Conservation (phyloP, 2,888 invertebrate genomes). For the Parasteatoda lunata region DNA sequence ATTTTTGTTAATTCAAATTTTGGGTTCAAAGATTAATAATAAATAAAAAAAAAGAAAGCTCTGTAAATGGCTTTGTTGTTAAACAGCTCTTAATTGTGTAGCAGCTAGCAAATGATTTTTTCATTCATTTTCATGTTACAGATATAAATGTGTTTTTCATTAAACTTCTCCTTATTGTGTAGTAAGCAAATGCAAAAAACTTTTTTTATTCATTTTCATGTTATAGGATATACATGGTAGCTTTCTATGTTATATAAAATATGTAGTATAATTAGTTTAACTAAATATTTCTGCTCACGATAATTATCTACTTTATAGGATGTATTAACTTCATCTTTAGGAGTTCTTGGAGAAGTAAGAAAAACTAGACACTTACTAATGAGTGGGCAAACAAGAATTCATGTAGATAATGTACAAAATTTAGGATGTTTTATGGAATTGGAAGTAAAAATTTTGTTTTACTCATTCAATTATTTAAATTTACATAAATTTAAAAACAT, state of each 20-base stretch:
- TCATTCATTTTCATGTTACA: too few relatives aligned
- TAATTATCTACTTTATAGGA: constrained; percentile 70
- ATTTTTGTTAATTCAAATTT: too few relatives aligned
- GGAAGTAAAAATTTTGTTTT: constrained; percentile 79
- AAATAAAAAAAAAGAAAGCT: too few relatives aligned
- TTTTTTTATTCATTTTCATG: neutral
- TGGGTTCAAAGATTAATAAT: too few relatives aligned
- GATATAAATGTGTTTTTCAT: neutral
- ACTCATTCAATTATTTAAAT: too few relatives aligned
- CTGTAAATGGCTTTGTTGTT: too few relatives aligned
- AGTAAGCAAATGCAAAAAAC: neutral
- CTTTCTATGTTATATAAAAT: neutral
- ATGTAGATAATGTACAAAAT: constrained; percentile 87
- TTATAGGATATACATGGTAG: neutral
- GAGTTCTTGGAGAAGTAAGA: constrained; percentile 82
- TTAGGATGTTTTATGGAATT: constrained; percentile 89
- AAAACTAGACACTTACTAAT: constrained; percentile 87
- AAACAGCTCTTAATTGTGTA: too few relatives aligned
- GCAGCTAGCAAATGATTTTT: too few relatives aligned
- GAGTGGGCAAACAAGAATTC: constrained; percentile 88
- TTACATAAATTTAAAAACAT: too few relatives aligned
- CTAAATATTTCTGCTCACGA: too few relatives aligned
- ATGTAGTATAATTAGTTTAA: neutral
- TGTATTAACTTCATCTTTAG: constrained; percentile 80
- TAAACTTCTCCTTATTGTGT: neutral